Evolutionary conservation across 53 echinoderm and acorn worm species (phyloP).

Genomic region (Echinometra lucunter): DNA sequence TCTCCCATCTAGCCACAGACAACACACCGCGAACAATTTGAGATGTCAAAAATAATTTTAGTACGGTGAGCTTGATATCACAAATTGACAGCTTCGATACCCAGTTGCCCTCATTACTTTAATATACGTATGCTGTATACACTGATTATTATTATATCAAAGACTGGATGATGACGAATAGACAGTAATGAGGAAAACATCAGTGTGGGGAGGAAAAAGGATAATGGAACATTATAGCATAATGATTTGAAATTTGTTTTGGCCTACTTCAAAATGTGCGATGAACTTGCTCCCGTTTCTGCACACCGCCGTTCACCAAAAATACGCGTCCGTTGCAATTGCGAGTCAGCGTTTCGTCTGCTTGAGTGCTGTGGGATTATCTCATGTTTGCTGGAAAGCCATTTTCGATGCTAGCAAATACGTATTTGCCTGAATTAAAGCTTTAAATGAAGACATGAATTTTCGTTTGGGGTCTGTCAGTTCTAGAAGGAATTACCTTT

Average conservation of each 20-base stretch:
- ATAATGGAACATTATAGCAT: background rate
- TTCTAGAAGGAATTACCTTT: background rate
- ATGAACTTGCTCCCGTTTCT: background rate
- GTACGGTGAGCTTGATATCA: background rate
- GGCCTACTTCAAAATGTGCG: background rate
- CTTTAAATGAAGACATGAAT: background rate
- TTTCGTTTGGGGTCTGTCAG: background rate
- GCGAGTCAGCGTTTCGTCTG: background rate
- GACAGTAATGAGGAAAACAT: background rate
- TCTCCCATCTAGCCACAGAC: slow-evolving; percentile 13
- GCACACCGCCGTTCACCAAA: background rate
- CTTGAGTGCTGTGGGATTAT: background rate
- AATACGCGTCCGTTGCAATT: background rate
- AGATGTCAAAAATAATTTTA: background rate
- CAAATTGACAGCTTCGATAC: slow-evolving; percentile 1
- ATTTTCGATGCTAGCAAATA: background rate
- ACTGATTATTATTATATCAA: background rate
- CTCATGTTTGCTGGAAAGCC: background rate
- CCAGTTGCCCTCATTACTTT: background rate
- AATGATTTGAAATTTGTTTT: background rate
- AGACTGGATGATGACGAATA: background rate
- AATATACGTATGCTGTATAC: background rate
- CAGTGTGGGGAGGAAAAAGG: no score
- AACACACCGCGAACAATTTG: background rate
- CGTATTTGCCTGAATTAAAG: background rate